Evolutionary conservation across 1,140 invertebrate species (phyloP).

Genomic region (Nylanderia fulva): DNA sequence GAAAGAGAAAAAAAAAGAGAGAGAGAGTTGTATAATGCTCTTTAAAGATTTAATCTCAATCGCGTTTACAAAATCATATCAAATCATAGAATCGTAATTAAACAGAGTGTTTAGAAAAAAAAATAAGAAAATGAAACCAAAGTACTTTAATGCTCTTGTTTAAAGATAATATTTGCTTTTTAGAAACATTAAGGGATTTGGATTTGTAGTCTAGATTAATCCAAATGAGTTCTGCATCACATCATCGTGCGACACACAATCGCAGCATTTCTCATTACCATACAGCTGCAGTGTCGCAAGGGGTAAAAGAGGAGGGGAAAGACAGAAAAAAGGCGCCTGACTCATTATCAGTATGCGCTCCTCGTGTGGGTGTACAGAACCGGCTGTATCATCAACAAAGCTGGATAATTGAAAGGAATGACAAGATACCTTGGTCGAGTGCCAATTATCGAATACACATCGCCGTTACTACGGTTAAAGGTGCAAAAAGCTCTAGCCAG

Average conservation of each 20-base stretch:
- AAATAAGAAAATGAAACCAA: background rate
- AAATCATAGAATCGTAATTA: background rate
- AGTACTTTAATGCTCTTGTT: background rate
- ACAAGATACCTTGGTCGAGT: slow-evolving; percentile 49
- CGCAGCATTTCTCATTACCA: slow-evolving; percentile 3
- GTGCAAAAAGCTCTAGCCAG: slow-evolving; percentile 37
- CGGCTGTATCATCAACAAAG: slow-evolving; percentile 36
- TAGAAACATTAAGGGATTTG: background rate
- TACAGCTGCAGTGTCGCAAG: background rate
- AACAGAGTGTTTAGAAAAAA: background rate
- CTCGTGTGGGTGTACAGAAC: slow-evolving; percentile 9
- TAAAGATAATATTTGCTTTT: slow-evolving; percentile 5
- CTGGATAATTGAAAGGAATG: slow-evolving; percentile 55
- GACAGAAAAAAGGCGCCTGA: background rate
- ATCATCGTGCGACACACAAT: background rate
- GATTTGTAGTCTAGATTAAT: slow-evolving; percentile 3
- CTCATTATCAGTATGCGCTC: slow-evolving; percentile 26
- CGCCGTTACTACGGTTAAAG: background rate
- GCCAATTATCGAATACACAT: slow-evolving; percentile 63
- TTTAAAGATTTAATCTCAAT: background rate
- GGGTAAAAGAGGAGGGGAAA: too few species aligned
- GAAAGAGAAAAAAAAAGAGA: too few species aligned
- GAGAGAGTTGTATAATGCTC: too few species aligned
- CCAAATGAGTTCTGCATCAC: background rate
- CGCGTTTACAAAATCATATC: background rate